Conservation (phyloP, 92 coral and sea anemone genomes). For the Ricordea florida region DNA sequence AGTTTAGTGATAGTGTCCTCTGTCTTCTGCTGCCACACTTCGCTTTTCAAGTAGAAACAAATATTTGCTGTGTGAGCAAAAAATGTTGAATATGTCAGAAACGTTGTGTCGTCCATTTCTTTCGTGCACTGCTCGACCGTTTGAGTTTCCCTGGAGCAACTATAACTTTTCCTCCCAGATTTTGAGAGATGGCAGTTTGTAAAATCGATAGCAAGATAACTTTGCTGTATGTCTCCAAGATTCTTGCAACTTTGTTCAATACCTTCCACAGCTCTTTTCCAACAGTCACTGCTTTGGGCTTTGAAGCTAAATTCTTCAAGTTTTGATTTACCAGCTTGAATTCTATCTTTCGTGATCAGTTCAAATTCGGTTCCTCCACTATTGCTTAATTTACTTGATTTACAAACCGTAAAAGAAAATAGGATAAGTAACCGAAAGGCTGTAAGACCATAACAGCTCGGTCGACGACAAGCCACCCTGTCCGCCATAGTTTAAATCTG, state of each 20-base stretch:
- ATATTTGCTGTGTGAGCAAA: slow-evolving; percentile 86
- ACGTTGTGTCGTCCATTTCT: slow-evolving; percentile 72
- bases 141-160: slow-evolving; percentile 51
- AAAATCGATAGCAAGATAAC: slow-evolving; percentile 85
- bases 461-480: too few relatives aligned
- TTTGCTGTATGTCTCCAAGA: slow-evolving; percentile 78
- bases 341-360: slow-evolving; percentile 30
- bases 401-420: too few relatives aligned
- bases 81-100: slow-evolving; percentile 71
- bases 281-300: slow-evolving; percentile 73
- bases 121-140: slow-evolving; percentile 74
- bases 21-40: slow-evolving; percentile 83
- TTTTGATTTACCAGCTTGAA: slow-evolving; percentile 67
- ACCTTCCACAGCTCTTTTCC: slow-evolving; percentile 71
- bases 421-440: too few relatives aligned
- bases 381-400: too few relatives aligned
- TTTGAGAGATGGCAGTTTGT: slow-evolving; percentile 81
- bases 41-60: slow-evolving; percentile 83
- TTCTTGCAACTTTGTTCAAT: slow-evolving; percentile 74
- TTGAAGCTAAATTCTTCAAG: slow-evolving; percentile 48
- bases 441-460: too few relatives aligned
- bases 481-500: too few relatives aligned
- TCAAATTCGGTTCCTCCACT: too few relatives aligned
- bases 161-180: slow-evolving; percentile 78
- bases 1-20: slow-evolving; percentile 79